Evolutionary conservation across 2,113 vertebrate genomes (phyloP), one percentile per base, ranked within the genome.

Genomic region (Melanerpes formicivorus): DNA sequence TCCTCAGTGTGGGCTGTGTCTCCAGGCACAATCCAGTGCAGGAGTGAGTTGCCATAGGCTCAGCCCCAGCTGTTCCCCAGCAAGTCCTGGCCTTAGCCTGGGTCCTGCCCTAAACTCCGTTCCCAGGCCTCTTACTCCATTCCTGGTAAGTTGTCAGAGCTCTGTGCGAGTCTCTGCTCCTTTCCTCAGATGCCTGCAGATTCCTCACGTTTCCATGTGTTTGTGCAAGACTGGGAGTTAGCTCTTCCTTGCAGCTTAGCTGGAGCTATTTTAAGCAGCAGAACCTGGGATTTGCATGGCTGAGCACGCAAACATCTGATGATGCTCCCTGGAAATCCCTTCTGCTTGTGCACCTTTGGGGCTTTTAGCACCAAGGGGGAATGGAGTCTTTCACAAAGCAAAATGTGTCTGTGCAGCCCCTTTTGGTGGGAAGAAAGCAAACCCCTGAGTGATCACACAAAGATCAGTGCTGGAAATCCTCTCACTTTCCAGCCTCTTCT

Each of bases 151-250:
- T 92, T 90, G 82, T 67, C 81, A 89, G 52, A 29, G 12, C 30
- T 82, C 70, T 72, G 54, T 78, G 70, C 37, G 93, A 81, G 8
- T 65, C 58, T 52, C 42, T 74, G 48, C 46, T 94, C 30, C 82
- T 90, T 95, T 84, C 37, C 71, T 92, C 75, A 89, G 50, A 90
- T 79, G 80, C 32, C n/a, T 86, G 55, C 25, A 88, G 60, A 90
- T 94, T 93, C 90, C 72, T 84, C 77, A 86, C 29, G 64, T 80
- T 93, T 95, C 88, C 84, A 5, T 66, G 46, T 7, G 3, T 25
- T 63, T 77, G 67, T 66, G 64, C 65, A 90, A 22, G 29, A 25
- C 32, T 71, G 79, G 84, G 87, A 40, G 64, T 73, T 76, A 76
- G 25, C 21, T 66, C 18, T 84, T 73, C 9, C 56, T 84, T 87